Conservation (phyloP, 2,797 vertebrate species). For the Selene dorsalis region DNA sequence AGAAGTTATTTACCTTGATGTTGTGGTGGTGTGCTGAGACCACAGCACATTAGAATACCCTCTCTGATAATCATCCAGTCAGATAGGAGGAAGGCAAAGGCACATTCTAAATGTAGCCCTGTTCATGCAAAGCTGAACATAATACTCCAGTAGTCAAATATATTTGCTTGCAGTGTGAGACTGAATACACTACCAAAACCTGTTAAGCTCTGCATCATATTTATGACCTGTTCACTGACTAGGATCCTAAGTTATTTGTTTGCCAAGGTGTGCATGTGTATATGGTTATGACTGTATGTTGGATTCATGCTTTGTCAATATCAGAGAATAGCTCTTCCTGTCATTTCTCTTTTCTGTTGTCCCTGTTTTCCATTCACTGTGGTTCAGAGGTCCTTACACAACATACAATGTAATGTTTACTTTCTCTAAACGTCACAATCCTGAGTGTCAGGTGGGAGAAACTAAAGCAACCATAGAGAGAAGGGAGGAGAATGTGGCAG, state of each 20-base stretch:
- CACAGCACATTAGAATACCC: background rate
- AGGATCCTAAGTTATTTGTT: background rate
- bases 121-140: background rate
- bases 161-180: background rate
- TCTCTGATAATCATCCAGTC: background rate
- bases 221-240: background rate
- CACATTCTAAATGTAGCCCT: constrained; percentile 10
- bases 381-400: background rate
- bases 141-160: background rate
- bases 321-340: background rate
- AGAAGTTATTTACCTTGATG: constrained; percentile 18
- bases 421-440: no score
- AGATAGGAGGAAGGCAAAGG: background rate
- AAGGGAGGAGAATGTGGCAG: background rate
- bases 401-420: background rate
- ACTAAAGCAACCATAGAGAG: background rate
- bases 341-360: background rate
- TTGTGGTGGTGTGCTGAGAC: constrained; percentile 6
- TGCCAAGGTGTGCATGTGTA: background rate
- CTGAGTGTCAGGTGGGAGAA: background rate
- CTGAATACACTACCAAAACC: background rate
- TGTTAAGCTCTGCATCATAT: background rate
- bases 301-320: background rate
- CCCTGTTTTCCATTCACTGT: background rate
- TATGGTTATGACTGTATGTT: background rate